Evolutionary conservation across 2,797 vertebrate genomes (phyloP), one percentile per base, ranked within the genome.

Genomic region (Phataginus tricuspis): DNA sequence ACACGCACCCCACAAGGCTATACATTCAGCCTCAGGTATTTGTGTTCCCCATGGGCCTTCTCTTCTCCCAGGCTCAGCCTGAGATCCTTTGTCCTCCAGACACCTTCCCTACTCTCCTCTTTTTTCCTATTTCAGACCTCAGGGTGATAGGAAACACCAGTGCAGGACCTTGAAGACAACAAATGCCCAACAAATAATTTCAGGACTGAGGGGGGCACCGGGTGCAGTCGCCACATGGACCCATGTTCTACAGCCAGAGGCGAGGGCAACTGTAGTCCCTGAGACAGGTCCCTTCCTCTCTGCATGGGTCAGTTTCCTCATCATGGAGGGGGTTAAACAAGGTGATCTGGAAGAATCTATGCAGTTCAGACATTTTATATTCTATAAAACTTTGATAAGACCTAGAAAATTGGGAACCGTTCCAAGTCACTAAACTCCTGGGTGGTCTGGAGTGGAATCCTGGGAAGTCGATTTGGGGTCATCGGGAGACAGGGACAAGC

Each of bases 241-340:
- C 2, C 64, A 4, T 16, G 13, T 39, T 55, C 51, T 85, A 16
- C 34, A 55, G 34, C 64, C 18, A 27, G 49, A 13, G 83, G 3
- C 1, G 7, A 53, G 25, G 23, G 25, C 7, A 25, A 13, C 4
- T 31, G 37, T 1, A 19, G 31, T 21, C 5, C n/a, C n/a, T 12
- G 59, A 66, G 59, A 25, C 29, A 25, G 34, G 42, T 21, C 61
- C 13, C 42, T 25, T 49, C 19, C 61, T n/a, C 23, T 66, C 37
- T 14, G 37, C 45, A 8, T 3, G 9, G 12, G 63, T 85, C 15
- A 45, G 34, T 55, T 14, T 68, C 49, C 10, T 16, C n/a, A 14
- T 39, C 8, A 2, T 19, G 21, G 49, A 19, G n/a, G 64, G 49
- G 19, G 64, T 69, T 29, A 29, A 66, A 37, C 4, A 25, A n/a